Percentiles rank a stretch among this genome's conserved stretches.
Evolutionary conservation across 2,797 vertebrate genomes (phyloP).

Genomic region (Acropternis orthonyx): DNA sequence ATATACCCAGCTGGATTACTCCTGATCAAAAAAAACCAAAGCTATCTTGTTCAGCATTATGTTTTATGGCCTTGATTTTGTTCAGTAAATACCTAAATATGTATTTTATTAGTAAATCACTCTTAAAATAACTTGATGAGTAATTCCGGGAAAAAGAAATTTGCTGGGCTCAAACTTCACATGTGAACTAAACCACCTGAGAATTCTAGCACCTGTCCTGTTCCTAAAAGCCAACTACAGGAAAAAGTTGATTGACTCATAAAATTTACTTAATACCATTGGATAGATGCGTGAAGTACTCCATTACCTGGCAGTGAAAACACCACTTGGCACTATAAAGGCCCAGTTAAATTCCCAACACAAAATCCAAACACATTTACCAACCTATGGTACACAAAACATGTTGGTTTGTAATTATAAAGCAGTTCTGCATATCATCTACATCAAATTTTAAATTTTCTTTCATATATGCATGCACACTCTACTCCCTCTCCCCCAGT

Average conservation of each 20-base stretch:
- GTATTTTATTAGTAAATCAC: not conserved
- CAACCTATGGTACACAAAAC: not conserved
- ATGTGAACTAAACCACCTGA: not conserved
- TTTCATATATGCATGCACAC: not conserved
- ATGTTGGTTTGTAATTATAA: not conserved
- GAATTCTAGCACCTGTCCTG: conserved; percentile 13
- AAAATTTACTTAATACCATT: conserved; percentile 35
- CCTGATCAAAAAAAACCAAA: not conserved
- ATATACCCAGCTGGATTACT: not conserved
- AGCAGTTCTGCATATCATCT: not conserved
- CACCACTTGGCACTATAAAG: not conserved
- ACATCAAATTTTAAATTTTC: not conserved
- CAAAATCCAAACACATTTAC: not conserved
- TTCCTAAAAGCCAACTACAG: conserved; percentile 37
- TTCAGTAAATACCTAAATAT: not conserved
- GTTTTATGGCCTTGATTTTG: not conserved
- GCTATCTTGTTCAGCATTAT: not conserved
- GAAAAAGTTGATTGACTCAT: conserved; percentile 17
- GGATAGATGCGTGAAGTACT: conserved; percentile 51
- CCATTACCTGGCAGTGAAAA: conserved; percentile 37
- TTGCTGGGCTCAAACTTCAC: not conserved
- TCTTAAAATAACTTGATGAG: not conserved
- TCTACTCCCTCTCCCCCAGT: too few species aligned
- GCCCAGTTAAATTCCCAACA: not conserved
- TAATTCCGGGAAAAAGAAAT: not conserved